Conservation (phyloP, 2,888 invertebrate species). For the Orthosia cruda region DNA sequence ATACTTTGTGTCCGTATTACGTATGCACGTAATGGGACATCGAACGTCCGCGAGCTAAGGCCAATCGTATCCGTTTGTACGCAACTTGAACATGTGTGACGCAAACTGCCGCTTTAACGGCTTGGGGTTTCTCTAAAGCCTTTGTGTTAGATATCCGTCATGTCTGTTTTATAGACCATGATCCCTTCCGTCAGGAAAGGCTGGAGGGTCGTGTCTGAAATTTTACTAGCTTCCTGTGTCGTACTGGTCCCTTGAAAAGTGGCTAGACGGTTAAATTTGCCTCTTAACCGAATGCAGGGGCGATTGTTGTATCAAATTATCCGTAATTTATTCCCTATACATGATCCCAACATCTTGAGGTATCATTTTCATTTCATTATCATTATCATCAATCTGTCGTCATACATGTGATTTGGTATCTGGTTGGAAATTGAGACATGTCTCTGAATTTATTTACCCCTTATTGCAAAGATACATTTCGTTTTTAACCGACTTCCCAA, state of each 20-base stretch:
- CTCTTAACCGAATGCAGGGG: background rate
- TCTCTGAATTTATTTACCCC: background rate
- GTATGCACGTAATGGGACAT: conserved; percentile 54
- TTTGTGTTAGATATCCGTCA: conserved; percentile 34
- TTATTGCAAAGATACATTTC: conserved; percentile 4
- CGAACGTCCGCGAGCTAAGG: conserved; percentile 59
- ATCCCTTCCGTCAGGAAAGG: conserved; percentile 45
- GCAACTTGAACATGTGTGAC: conserved; percentile 58
- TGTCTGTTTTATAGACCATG: conserved; percentile 35
- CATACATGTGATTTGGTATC: background rate
- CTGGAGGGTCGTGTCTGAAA: conserved; percentile 28
- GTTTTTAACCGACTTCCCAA: no score
- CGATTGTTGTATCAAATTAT: background rate
- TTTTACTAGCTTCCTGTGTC: conserved; percentile 32
- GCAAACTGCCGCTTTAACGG: conserved; percentile 42
- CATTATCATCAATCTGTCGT: background rate
- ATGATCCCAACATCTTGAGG: background rate
- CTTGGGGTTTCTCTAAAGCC: conserved; percentile 37
- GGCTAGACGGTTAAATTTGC: background rate
- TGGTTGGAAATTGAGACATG: background rate
- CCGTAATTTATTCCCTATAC: background rate
- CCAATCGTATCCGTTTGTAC: conserved; percentile 63
- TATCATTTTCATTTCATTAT: background rate
- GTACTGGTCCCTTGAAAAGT: conserved; percentile 2
- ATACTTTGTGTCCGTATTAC: conserved; percentile 44